Base-by-base conservation (phyloP, 2,113 vertebrate genomes). In the Python bivittatus region DNA sequence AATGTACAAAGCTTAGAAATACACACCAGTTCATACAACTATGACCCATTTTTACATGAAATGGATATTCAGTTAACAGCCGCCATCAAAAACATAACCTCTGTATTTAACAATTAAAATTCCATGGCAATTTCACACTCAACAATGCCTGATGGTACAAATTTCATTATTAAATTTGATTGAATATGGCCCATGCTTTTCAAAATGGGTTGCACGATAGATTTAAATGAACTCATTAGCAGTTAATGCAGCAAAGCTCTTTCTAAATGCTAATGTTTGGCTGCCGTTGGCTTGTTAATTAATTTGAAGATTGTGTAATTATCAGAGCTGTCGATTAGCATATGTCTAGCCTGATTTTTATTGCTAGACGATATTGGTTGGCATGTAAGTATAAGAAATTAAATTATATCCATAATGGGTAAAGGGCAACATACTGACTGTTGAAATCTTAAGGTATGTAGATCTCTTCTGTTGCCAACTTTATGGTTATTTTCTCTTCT, bases 191-290 rank as follows among this genome's bases (percentile, higher is more conserved):
- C 97, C 96, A 93, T 90, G 95, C 96, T 96, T 97, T 97, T 95
- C 94, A 96, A 96, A 97, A 96, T 0, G 91, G 60, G 93, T 94
- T 97, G 96, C 94, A 90, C 83, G 95, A 96, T 97, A 96, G 97
- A 97, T 98, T 97, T 97, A 97, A 97, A 98, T 97, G 97, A 98
- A 97, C 96, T 98, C 97, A 98, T 98, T 98, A 98, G 97, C 61
- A 94, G 93, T 96, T 97, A 97, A 98, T 97, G 97, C 96, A 95
- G 96, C 96, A 97, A 96, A 97, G 97, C 96, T 42, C 96, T 97
- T 97, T 97, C 97, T 98, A 98, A 97, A 97, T 97, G 97, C 96
- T 98, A 98, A 97, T 97, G 96, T 98, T 98, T 98, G 97, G 97
- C 97, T 97, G 98, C 96, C 97, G 97, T 97, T 97, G 97, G 97